Conservation (phyloP, 2,113 vertebrate genomes). For the Bubo bubo region DNA sequence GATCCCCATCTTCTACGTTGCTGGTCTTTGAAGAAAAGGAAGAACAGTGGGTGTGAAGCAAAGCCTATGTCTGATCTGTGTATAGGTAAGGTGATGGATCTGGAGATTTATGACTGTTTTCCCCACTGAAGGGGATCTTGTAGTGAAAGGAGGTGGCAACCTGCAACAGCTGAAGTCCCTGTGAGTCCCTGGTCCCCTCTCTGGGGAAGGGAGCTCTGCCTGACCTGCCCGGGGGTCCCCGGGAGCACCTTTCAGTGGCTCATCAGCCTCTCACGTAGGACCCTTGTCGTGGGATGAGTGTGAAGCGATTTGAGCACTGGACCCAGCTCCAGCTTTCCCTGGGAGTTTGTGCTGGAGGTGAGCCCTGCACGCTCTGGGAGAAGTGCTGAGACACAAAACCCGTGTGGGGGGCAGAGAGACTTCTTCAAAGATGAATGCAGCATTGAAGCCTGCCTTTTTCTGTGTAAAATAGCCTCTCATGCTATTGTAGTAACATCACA, state of each 20-base stretch:
- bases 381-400: not conserved
- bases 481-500: not conserved
- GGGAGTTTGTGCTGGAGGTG: not conserved
- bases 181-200: not conserved
- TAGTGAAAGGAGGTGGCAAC: not conserved
- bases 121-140: not conserved
- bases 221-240: rapidly evolving
- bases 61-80: not conserved
- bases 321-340: not conserved
- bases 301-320: not conserved
- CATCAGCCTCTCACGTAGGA: not conserved
- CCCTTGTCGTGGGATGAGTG: too few relatives aligned
- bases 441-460: not conserved
- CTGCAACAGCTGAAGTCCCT: not conserved
- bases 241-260: not conserved
- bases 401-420: not conserved
- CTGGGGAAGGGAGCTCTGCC: not conserved
- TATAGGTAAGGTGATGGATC: not conserved
- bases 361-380: not conserved
- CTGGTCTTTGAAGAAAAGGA: not conserved
- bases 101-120: not conserved
- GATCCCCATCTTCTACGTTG: too few relatives aligned
- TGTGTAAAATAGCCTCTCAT: not conserved
- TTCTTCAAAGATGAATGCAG: not conserved
- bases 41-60: not conserved